Percentiles rank a stretch among this genome's conserved stretches.
Conservation (phyloP, 2,888 invertebrate species). For the Rugalucina vietnamica region DNA sequence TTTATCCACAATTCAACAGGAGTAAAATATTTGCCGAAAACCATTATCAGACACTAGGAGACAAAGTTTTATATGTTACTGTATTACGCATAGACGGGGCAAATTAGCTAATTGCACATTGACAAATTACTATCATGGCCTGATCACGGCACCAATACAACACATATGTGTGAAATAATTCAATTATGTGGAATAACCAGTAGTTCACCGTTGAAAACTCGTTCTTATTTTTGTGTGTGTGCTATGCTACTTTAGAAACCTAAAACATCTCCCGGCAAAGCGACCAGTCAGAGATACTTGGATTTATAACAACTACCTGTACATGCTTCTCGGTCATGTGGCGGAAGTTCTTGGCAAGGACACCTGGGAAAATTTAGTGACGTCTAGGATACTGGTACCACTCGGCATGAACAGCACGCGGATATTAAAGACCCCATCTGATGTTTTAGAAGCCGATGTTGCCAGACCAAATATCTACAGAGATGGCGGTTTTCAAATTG, state of each 20-base stretch:
- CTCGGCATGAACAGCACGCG: slow-evolving; percentile 55
- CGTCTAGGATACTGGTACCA: slow-evolving; percentile 45
- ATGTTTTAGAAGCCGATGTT: slow-evolving; percentile 19
- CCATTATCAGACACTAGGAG: too few species aligned
- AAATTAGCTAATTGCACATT: too few species aligned
- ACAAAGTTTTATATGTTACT: too few species aligned
- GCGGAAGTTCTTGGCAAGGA: slow-evolving; percentile 54
- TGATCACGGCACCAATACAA: too few species aligned
- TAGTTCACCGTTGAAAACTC: too few species aligned
- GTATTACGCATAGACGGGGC: too few species aligned
- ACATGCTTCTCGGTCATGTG: slow-evolving; percentile 53
- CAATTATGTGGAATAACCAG: too few species aligned
- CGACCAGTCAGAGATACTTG: slow-evolving; percentile 52
- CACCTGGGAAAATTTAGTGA: slow-evolving; percentile 54
- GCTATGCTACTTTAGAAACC: slow-evolving; percentile 56
- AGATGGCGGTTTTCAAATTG: slow-evolving; percentile 32
- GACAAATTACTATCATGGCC: too few species aligned
- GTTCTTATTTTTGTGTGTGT: too few species aligned
- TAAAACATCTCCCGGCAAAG: slow-evolving; percentile 51
- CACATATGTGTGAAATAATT: too few species aligned
- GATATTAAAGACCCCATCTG: slow-evolving; percentile 27
- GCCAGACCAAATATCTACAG: slow-evolving; percentile 47
- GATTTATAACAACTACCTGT: slow-evolving; percentile 62
- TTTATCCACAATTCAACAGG: too few species aligned
- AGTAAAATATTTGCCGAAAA: too few species aligned